Evolutionary conservation across 2,113 vertebrate genomes (phyloP).

Genomic region (Drymodes brunneopygia): DNA sequence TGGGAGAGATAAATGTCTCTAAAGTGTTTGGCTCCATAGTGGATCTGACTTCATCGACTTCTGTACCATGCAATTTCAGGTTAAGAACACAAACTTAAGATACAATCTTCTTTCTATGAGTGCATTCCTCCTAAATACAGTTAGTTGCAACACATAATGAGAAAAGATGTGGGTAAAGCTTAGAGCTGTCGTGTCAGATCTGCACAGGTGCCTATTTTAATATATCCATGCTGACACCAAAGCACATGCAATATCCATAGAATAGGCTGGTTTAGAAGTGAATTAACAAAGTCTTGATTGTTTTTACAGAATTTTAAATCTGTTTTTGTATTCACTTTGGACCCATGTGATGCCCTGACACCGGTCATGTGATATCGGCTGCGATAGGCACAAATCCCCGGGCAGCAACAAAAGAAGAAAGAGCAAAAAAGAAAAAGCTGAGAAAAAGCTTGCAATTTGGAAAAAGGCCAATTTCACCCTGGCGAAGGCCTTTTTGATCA

Average conservation of each 20-base stretch:
- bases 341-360: conserved; percentile 80
- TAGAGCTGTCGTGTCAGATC: background rate
- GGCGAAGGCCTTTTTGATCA: conserved; percentile 76
- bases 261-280: conserved; percentile 1
- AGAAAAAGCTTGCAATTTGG: conserved; percentile 79
- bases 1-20: background rate
- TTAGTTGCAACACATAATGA: background rate
- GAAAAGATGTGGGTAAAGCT: conserved; percentile 11
- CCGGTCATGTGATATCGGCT: conserved; percentile 77
- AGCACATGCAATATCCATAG: background rate
- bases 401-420: conserved; percentile 82
- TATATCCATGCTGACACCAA: background rate
- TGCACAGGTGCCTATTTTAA: background rate
- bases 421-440: conserved; percentile 77
- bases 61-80: background rate
- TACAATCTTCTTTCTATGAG: background rate
- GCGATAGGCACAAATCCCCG: conserved; percentile 81
- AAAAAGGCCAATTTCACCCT: conserved; percentile 77
- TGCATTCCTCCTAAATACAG: background rate
- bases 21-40: background rate
- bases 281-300: conserved; percentile 72
- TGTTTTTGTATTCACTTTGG: conserved; percentile 73
- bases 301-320: conserved; percentile 74
- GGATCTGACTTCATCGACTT: background rate
- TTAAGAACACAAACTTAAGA: background rate